These are phyloP conservation scores for Hypolimnas misippus DNA, from an alignment of 2,888 invertebrate genomes.

Conservation along the genomic window DNA sequence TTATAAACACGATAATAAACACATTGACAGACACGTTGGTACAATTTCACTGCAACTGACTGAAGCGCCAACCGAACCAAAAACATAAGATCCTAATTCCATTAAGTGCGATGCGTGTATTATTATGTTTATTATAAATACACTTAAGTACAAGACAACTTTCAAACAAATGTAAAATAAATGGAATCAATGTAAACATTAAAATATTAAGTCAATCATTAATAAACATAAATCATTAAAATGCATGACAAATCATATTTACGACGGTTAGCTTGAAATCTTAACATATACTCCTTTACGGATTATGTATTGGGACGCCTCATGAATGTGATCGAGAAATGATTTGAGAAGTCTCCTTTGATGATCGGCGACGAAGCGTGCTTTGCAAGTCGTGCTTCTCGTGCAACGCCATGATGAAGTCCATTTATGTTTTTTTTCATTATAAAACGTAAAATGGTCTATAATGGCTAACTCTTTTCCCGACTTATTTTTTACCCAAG, in stretches of 20 bases:
- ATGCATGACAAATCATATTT: not conserved
- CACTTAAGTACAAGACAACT: too few species aligned
- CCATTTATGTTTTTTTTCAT: slow-evolving; percentile 23
- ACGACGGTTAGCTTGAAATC: not conserved
- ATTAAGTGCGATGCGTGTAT: too few species aligned
- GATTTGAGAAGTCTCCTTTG: slow-evolving; percentile 26
- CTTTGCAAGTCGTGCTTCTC: slow-evolving; percentile 18
- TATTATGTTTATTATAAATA: too few species aligned
- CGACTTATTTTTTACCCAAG: slow-evolving; percentile 33
- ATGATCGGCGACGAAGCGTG: slow-evolving; percentile 35
- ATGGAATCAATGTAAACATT: too few species aligned
- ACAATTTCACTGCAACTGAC: too few species aligned
- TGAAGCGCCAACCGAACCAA: too few species aligned
- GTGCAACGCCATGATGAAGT: slow-evolving; percentile 47
- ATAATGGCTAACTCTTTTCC: slow-evolving; percentile 51
- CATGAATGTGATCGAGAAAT: slow-evolving; percentile 32
- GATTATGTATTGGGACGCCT: slow-evolving; percentile 34
- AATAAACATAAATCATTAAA: not conserved
- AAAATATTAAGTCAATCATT: too few species aligned
- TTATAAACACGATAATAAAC: too few species aligned
- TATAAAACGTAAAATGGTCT: slow-evolving; percentile 53
- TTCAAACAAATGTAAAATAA: too few species aligned
- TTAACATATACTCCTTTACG: slow-evolving; percentile 37
- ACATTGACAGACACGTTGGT: too few species aligned
- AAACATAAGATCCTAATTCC: too few species aligned